phyloP scores from a whole-genome alignment of 2,888 invertebrate genomes.

The Stenurella melanura region DNA sequence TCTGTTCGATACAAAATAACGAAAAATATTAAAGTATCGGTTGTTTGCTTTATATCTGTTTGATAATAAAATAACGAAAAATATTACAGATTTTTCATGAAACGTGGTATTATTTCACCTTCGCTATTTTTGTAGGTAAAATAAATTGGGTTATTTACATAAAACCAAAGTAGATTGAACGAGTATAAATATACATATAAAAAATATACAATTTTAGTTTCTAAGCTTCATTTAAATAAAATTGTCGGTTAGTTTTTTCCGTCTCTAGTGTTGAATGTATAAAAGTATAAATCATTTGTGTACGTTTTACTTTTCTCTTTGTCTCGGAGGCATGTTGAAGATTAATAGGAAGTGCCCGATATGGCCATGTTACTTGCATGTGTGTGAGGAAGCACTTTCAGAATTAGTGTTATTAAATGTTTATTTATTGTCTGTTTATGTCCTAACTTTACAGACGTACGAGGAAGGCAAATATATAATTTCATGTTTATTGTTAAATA shows the following conservation, averaged over 20 bases:
- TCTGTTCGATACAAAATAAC: no score
- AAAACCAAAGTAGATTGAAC: no score
- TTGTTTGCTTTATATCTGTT: no score
- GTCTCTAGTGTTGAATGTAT: not conserved
- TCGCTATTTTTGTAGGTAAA: no score
- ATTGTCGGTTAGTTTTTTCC: not conserved
- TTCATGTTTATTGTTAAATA: no score
- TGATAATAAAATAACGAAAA: no score
- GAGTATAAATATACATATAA: not conserved
- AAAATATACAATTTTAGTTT: not conserved
- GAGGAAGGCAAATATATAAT: not conserved
- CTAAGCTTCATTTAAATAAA: not conserved
- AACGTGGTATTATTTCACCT: no score
- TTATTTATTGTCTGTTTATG: constrained; percentile 23
- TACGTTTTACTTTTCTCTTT: not conserved
- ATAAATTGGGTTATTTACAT: no score
- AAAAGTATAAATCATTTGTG: not conserved
- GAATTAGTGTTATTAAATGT: constrained; percentile 46
- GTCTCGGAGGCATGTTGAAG: not conserved
- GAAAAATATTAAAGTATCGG: no score
- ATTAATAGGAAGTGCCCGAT: constrained; percentile 29
- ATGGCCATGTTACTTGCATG: constrained; percentile 45
- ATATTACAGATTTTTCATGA: no score
- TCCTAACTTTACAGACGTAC: not conserved
- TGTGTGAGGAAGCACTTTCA: constrained; percentile 43